These are phyloP conservation scores for Struthio camelus DNA, from an alignment of 2,113 vertebrate genomes.

Conservation along the genomic window DNA sequence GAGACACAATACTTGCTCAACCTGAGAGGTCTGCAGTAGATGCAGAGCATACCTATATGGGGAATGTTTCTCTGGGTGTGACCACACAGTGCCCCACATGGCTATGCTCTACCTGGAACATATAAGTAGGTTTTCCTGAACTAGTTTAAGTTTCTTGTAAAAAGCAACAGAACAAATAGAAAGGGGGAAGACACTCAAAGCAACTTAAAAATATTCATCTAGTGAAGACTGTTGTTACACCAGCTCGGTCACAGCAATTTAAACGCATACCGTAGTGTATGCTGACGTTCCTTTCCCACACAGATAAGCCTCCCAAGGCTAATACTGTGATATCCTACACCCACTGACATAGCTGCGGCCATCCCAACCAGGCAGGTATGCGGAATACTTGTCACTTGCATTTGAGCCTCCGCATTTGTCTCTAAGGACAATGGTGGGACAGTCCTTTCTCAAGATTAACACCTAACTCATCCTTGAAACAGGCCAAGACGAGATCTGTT, in stretches of 20 bases:
- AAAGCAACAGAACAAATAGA: not conserved
- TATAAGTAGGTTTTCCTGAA: not conserved
- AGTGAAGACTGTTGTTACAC: not conserved
- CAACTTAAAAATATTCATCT: not conserved
- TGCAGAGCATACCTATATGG: not conserved
- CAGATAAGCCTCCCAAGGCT: not conserved
- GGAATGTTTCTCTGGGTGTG: not conserved
- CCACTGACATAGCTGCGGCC: not conserved
- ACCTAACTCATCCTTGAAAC: not conserved
- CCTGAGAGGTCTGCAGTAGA: not conserved
- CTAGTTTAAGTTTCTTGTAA: not conserved
- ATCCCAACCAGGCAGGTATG: not conserved
- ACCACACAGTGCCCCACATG: rapidly evolving
- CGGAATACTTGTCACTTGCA: not conserved
- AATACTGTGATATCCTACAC: not conserved
- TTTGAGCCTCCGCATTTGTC: not conserved
- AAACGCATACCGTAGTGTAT: not conserved
- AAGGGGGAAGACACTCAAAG: not conserved
- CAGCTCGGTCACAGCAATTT: not conserved
- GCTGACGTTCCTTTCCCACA: not conserved
- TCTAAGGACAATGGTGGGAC: not conserved
- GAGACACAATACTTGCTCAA: not conserved
- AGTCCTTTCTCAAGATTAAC: not conserved
- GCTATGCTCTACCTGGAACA: not conserved
- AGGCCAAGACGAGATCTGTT: not conserved